Conservation (phyloP, 2,888 invertebrate species). For the Phragmatobia fuliginosa region DNA sequence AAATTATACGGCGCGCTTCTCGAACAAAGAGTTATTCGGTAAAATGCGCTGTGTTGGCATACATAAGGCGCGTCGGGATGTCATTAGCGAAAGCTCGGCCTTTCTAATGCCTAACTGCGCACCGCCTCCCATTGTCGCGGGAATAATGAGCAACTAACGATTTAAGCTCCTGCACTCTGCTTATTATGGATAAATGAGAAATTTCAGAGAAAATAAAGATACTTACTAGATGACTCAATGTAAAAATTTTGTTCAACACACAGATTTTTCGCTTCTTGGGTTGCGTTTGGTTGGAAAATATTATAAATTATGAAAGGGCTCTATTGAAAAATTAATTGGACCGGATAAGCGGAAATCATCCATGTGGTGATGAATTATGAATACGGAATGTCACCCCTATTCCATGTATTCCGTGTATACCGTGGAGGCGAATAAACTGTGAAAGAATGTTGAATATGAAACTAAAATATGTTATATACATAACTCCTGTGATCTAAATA, state of each 20-base stretch:
- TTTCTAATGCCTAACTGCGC: slow-evolving; percentile 85
- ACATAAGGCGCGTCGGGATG: slow-evolving; percentile 73
- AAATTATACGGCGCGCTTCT: slow-evolving; percentile 52
- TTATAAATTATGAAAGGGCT: too few species aligned
- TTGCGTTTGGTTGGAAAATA: too few species aligned
- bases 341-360: too few species aligned
- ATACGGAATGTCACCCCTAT: too few species aligned
- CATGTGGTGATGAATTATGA: too few species aligned
- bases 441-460: too few species aligned
- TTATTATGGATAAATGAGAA: slow-evolving; percentile 43
- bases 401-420: too few species aligned
- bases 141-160: slow-evolving; percentile 84
- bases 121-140: slow-evolving; percentile 79
- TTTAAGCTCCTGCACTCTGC: slow-evolving; percentile 67
- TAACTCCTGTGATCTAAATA: too few species aligned
- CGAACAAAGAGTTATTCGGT: slow-evolving; percentile 79
- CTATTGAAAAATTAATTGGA: too few species aligned
- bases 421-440: too few species aligned
- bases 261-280: background rate
- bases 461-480: too few species aligned
- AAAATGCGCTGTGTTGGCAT: slow-evolving; percentile 69
- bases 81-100: slow-evolving; percentile 82
- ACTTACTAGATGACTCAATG: slow-evolving; percentile 6
- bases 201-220: slow-evolving; percentile 35
- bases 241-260: background rate